Evolutionary conservation across 2,888 invertebrate species (phyloP), one percentile per base, ranked within the genome.

Genomic region (Ceratothoa steindachneri): DNA sequence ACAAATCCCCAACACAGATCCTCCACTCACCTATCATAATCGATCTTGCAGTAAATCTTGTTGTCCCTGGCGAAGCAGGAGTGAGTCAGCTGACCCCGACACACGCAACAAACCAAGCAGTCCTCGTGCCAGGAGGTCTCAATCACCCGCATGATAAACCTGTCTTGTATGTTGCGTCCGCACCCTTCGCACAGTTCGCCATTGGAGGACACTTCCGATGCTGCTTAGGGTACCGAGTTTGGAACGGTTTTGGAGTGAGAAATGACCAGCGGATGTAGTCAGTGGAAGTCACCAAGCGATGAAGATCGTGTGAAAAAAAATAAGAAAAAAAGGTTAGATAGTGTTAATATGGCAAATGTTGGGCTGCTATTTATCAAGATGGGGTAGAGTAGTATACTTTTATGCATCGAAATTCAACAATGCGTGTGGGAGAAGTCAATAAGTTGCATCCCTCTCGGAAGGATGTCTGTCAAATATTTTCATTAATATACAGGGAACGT

Each of bases 61-160:
- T 94, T 90, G 83, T 96, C 95, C 81, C 95, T 89, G 72, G 93
- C 92, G 87, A 94, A 97, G 87, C 98, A 99, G 81, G 95, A 95
- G 85, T 95, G 93, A 72, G 91, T 90, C 73, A 99, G 89, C 24
- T 92, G 91, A 73, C 91, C 88, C 80, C 94, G 93, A 85, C 99
- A 99, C 80, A 95, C 95, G 83, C 92, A 91, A 87, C 99, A 99
- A 82, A 92, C 91, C 80, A 99, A 89, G 86, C 99, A 99, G 84
- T 92, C 91, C 84, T 97, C 96, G 87, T 98, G 98, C 92, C 96
- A 98, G 83, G 93, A 93, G 74, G 93, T 88, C 82, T 97, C 96
- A 68, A 93, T 92, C 66, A 97, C 95, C 83, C 95, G 89, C 91
- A 97, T 93, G 83, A 97, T 89, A 87, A 93, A 98, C 75, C 95